Conservation (phyloP, 2,797 vertebrate genomes). For the Ara ararauna region DNA sequence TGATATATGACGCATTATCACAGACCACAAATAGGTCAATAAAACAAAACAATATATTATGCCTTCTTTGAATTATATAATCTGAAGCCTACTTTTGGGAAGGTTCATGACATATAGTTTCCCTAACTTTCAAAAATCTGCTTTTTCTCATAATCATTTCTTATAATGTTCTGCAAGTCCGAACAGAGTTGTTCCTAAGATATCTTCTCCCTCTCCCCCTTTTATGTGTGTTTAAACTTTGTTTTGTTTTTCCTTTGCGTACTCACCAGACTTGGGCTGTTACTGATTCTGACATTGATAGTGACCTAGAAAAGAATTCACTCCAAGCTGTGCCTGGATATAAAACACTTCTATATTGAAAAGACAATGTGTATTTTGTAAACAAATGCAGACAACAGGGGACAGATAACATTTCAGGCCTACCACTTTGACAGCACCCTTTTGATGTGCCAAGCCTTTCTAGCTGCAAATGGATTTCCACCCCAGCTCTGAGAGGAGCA, state of each 20-base stretch:
- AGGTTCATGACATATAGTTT: not conserved
- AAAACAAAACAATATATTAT: not conserved
- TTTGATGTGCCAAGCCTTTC: constrained; percentile 25
- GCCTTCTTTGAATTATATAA: not conserved
- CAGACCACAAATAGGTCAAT: not conserved
- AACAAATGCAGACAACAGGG: not conserved
- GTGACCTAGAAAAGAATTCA: constrained; percentile 1
- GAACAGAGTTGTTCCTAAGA: not conserved
- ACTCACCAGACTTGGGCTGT: not conserved
- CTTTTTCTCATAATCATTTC: not conserved
- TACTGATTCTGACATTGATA: constrained; percentile 31
- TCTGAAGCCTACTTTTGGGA: not conserved
- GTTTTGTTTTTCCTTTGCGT: not conserved
- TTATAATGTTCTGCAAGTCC: not conserved
- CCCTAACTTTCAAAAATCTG: not conserved
- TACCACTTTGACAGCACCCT: not conserved
- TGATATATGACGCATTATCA: not conserved
- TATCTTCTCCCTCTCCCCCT: not conserved
- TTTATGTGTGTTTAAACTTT: not conserved
- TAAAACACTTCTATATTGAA: constrained; percentile 1
- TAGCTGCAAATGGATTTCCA: not conserved
- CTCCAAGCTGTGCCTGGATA: constrained; percentile 1
- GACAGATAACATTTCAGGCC: not conserved
- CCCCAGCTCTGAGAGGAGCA: not conserved
- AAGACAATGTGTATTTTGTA: constrained; percentile 27